A percentile compares a stretch with the other conserved stretches of the same genome.
Conservation (phyloP, 2,113 vertebrate species). For the Serilophus lunatus region DNA sequence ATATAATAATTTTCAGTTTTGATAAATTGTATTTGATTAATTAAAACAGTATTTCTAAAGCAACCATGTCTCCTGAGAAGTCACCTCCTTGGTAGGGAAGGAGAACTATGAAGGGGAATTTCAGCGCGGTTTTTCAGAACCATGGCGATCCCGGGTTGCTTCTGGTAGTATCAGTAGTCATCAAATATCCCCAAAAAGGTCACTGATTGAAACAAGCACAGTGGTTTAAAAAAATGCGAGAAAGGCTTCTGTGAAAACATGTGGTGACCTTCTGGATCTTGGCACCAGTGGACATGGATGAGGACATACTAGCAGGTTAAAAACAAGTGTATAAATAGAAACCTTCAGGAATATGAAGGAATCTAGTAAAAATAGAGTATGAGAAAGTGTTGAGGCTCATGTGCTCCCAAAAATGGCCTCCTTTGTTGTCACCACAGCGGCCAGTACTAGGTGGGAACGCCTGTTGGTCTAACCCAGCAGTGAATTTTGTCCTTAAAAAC, state of each 20-base stretch:
- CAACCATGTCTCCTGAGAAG: neutral
- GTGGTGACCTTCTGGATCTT: neutral
- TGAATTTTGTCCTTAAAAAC: neutral
- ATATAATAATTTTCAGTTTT: neutral
- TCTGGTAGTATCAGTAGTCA: neutral
- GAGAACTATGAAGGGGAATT: neutral
- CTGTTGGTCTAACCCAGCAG: neutral
- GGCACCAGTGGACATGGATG: neutral
- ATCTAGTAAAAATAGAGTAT: neutral
- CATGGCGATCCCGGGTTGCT: neutral
- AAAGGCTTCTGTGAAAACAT: neutral
- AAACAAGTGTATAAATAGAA: neutral
- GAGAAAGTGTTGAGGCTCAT: neutral
- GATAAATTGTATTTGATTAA: constrained; percentile 6
- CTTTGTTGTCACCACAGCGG: neutral
- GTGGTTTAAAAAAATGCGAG: neutral
- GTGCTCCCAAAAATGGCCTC: neutral
- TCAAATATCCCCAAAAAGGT: neutral
- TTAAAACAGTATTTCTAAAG: neutral
- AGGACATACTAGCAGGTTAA: neutral
- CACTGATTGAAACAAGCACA: neutral
- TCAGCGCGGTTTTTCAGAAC: neutral
- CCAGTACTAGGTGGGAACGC: accelerated
- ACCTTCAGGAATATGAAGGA: neutral
- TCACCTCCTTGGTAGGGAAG: neutral